Conservation (phyloP, 1,140 invertebrate species). For the Parasteatoda tepidariorum region DNA sequence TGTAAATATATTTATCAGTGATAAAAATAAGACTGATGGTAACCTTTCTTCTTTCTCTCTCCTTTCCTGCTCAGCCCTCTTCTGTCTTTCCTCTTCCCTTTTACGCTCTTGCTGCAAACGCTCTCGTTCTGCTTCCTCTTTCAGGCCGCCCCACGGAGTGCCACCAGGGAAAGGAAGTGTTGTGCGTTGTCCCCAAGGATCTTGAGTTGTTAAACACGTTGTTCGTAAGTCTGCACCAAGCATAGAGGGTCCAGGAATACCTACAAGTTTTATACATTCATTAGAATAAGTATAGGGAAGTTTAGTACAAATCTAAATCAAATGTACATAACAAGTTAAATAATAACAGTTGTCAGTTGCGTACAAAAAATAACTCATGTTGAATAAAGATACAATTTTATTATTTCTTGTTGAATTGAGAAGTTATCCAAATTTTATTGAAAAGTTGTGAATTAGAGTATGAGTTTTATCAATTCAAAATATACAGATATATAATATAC, state of each 20-base stretch:
- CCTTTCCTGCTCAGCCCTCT: conserved; percentile 41
- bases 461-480: too few species aligned
- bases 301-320: too few species aligned
- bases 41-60: conserved; percentile 55
- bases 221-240: conserved; percentile 23
- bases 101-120: conserved; percentile 21
- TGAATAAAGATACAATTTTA: too few species aligned
- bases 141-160: conserved; percentile 66
- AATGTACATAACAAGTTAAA: background rate
- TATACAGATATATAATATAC: too few species aligned
- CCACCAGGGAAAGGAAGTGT: conserved; percentile 68
- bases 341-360: too few species aligned
- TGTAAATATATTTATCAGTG: too few species aligned
- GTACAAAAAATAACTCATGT: too few species aligned
- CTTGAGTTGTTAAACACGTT: conserved; percentile 63
- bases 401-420: too few species aligned
- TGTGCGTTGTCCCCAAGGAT: conserved; percentile 80
- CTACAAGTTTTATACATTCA: background rate
- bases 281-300: background rate
- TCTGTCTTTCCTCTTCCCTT: conserved; percentile 31
- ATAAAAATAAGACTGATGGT: too few species aligned
- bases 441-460: too few species aligned
- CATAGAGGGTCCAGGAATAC: conserved; percentile 42
- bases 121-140: conserved; percentile 63
- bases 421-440: too few species aligned